Evolutionary conservation across 2,797 vertebrate genomes (phyloP).

Genomic region (Clamator glandarius): DNA sequence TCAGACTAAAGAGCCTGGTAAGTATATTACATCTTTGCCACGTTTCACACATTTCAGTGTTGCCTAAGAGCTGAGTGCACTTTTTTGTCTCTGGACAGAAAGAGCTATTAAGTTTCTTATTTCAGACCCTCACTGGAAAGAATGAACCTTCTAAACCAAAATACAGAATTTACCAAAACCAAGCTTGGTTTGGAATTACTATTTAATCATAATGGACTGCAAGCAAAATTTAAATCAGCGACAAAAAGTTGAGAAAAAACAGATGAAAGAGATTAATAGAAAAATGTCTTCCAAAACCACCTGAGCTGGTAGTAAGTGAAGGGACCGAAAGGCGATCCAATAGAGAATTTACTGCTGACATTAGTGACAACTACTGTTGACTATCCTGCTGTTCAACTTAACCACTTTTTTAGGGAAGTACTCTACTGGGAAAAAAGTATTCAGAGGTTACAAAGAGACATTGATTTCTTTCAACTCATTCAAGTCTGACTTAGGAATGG

Average conservation of each 20-base stretch:
- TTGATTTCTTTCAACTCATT: conserved; percentile 23
- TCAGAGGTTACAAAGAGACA: background rate
- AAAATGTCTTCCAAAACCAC: background rate
- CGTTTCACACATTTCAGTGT: background rate
- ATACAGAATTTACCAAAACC: background rate
- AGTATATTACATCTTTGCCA: background rate
- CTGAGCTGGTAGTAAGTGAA: background rate
- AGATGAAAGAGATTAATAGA: background rate
- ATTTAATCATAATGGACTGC: background rate
- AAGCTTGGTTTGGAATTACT: background rate
- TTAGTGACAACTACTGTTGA: background rate
- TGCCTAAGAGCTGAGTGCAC: background rate
- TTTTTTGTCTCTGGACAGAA: background rate
- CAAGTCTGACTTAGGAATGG: background rate
- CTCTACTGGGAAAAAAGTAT: background rate
- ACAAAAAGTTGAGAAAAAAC: background rate
- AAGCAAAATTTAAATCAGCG: background rate
- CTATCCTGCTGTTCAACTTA: background rate
- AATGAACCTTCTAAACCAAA: background rate
- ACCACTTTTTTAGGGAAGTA: background rate
- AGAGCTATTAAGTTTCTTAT: background rate
- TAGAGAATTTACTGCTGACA: background rate
- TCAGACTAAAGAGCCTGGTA: background rate
- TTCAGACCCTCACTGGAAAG: background rate
- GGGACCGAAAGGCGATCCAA: background rate